Percentiles rank a stretch among this genome's conserved stretches.
Conservation (phyloP, 2,888 invertebrate species). For the Lasioglossum lativentre region DNA sequence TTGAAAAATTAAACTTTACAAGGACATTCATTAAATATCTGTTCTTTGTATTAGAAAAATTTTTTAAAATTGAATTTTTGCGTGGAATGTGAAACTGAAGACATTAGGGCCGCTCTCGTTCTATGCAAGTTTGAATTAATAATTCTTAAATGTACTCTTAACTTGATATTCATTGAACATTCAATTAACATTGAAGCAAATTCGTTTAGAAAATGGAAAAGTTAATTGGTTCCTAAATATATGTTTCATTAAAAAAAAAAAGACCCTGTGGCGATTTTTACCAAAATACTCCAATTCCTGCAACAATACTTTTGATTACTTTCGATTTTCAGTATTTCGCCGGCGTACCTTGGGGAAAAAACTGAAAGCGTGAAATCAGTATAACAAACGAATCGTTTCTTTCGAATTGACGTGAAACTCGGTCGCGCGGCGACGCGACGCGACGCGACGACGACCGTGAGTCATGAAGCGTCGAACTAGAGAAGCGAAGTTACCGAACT, state of each 20-base stretch:
- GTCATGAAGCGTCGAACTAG: background rate
- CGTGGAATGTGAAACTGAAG: background rate
- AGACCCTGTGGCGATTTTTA: background rate
- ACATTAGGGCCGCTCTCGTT: background rate
- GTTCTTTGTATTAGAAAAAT: background rate
- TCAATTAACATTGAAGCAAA: background rate
- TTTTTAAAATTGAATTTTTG: background rate
- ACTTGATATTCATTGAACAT: no score
- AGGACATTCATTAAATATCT: background rate
- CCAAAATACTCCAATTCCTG: background rate
- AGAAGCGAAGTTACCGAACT: slow-evolving; percentile 51
- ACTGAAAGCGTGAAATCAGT: background rate
- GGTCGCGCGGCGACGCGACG: background rate
- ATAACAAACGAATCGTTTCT: background rate
- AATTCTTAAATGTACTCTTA: no score
- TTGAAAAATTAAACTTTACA: background rate
- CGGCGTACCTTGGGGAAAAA: background rate
- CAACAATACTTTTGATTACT: background rate
- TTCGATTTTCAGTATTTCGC: background rate
- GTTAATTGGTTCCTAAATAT: background rate
- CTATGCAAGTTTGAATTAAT: background rate
- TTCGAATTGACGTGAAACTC: background rate
- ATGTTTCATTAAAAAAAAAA: background rate
- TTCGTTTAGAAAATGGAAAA: background rate
- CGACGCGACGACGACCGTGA: background rate